Conservation (phyloP, 2,888 invertebrate genomes). For the Allolobophora icterica region DNA sequence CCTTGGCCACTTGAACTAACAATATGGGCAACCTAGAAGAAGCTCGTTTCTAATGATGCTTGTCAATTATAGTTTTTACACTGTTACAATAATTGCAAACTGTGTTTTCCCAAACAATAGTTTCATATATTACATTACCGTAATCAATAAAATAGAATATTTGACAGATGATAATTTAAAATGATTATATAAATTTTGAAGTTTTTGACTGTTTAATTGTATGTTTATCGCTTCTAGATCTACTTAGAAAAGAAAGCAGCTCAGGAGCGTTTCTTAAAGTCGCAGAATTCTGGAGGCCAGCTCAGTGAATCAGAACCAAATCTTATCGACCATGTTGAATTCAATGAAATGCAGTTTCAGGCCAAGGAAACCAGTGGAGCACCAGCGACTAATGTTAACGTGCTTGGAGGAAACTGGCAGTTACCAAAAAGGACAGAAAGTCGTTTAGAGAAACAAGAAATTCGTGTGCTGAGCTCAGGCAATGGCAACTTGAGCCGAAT, state of each 20-base stretch:
- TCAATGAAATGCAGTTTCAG: not conserved
- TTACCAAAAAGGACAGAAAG: not conserved
- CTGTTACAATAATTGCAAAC: too few species aligned
- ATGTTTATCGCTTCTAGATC: not conserved
- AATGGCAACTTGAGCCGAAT: not conserved
- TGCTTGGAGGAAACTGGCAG: not conserved
- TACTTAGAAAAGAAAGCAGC: conserved; percentile 15
- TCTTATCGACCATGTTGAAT: not conserved
- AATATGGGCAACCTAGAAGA: not conserved
- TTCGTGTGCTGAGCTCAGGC: not conserved
- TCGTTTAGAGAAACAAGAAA: not conserved
- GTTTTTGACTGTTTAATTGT: not conserved
- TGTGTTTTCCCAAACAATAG: too few species aligned
- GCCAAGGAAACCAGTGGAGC: not conserved
- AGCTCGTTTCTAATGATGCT: not conserved
- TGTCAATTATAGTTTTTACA: not conserved
- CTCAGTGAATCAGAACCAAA: not conserved
- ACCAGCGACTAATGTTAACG: not conserved
- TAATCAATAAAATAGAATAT: not conserved
- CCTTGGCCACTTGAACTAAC: not conserved
- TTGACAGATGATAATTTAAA: not conserved
- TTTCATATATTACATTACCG: not conserved
- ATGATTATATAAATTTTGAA: not conserved
- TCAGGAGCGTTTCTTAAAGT: not conserved
- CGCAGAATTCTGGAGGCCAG: not conserved